Conservation (phyloP, 1,140 invertebrate species). For the Nomia melanderi region DNA sequence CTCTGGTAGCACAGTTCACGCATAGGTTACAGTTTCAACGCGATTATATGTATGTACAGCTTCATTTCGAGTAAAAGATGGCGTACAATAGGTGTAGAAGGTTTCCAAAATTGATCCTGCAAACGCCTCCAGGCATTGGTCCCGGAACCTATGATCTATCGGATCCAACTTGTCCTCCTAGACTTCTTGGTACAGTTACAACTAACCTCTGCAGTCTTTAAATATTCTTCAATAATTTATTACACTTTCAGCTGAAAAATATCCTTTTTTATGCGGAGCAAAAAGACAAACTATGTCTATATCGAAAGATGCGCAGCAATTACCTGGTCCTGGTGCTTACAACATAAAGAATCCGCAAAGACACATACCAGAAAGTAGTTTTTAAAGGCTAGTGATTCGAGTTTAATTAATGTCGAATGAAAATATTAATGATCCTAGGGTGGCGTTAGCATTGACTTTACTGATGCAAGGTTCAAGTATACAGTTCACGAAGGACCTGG, state of each 20-base stretch:
- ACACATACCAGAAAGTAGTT: slow-evolving; percentile 63
- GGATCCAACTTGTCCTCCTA: slow-evolving; percentile 19
- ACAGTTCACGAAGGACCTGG: slow-evolving; percentile 28
- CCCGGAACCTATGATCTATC: slow-evolving; percentile 58
- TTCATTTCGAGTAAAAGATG: slow-evolving; percentile 30
- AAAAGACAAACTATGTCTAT: slow-evolving; percentile 39
- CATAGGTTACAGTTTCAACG: slow-evolving; percentile 5
- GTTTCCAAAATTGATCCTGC: slow-evolving; percentile 42
- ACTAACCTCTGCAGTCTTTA: too few relatives aligned
- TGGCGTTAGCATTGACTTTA: slow-evolving; percentile 64
- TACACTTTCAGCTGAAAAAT: slow-evolving; percentile 26
- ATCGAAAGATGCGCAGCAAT: slow-evolving; percentile 41
- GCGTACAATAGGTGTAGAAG: slow-evolving; percentile 46
- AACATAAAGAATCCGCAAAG: slow-evolving; percentile 29
- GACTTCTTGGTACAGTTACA: slow-evolving; percentile 52
- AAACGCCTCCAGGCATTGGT: slow-evolving; percentile 44
- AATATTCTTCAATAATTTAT: background rate
- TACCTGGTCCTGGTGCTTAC: slow-evolving; percentile 56
- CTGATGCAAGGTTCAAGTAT: slow-evolving; percentile 52
- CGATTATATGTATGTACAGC: too few relatives aligned
- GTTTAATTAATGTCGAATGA: background rate
- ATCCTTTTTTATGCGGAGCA: slow-evolving; percentile 61
- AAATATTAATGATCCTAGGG: slow-evolving; percentile 51
- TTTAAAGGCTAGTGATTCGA: background rate
- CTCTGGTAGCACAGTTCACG: background rate